Percentiles rank a stretch among this genome's conserved stretches.
Evolutionary conservation across 2,888 invertebrate species (phyloP).

Genomic region (Sabatieria punctata): DNA sequence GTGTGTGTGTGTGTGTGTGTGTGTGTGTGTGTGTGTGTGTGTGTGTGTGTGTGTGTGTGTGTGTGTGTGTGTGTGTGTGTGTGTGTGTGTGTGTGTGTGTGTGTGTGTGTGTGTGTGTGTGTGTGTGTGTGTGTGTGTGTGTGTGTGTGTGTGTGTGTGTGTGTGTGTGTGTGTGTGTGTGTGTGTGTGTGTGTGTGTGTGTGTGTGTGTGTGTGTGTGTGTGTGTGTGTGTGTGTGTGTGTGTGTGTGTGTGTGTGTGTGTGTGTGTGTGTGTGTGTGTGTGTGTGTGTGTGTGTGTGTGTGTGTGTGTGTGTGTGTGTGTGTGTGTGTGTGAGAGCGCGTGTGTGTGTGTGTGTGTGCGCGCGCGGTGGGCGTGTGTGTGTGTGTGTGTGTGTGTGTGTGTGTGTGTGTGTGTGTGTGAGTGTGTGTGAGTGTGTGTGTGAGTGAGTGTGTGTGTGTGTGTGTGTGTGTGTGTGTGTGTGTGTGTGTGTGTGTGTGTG

Average conservation of each 20-base stretch:
- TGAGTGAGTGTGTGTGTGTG: not conserved
- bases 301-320: slow-evolving; percentile 2
- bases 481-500: slow-evolving; percentile 9
- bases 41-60: not conserved
- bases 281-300: not conserved
- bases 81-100: slow-evolving; percentile 8
- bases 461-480: not conserved
- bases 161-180: not conserved
- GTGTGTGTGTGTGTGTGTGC: slow-evolving; percentile 9
- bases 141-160: not conserved
- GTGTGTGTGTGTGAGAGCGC: slow-evolving; percentile 8
- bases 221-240: not conserved
- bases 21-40: not conserved
- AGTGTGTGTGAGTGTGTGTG: slow-evolving; percentile 7
- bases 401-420: slow-evolving; percentile 8
- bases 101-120: slow-evolving; percentile 6
- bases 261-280: not conserved
- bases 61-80: slow-evolving; percentile 9
- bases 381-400: slow-evolving; percentile 8
- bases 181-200: not conserved
- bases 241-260: not conserved
- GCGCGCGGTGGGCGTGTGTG: slow-evolving; percentile 4
- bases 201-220: not conserved
- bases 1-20: slow-evolving; percentile 7
- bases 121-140: slow-evolving; percentile 6